These are phyloP conservation scores for Alitta virens DNA, from an alignment of 2,888 invertebrate genomes.

Conservation along the genomic window DNA sequence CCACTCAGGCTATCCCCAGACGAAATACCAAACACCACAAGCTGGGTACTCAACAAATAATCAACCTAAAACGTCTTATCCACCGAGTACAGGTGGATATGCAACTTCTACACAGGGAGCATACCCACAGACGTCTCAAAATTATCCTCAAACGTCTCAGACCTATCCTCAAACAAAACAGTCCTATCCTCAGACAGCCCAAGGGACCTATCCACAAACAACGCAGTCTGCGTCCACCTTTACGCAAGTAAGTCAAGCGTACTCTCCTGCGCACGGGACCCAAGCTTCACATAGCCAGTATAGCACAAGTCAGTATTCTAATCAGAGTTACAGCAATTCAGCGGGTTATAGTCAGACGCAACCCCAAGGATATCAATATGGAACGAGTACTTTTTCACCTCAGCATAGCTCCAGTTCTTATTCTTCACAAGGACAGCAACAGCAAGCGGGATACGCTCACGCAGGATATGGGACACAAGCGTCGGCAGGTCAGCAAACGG, in stretches of 20 bases:
- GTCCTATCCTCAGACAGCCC: background rate
- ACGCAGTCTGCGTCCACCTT: background rate
- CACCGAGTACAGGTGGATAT: background rate
- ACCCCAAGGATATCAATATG: too few species aligned
- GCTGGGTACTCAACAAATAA: background rate
- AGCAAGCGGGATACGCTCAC: too few species aligned
- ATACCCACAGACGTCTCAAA: background rate
- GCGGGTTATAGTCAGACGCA: too few species aligned
- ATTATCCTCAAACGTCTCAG: background rate
- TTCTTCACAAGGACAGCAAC: too few species aligned
- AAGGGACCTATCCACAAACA: background rate
- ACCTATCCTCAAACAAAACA: background rate
- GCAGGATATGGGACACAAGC: too few species aligned
- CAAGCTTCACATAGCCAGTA: background rate
- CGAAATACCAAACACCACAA: background rate
- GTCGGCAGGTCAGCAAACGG: too few species aligned
- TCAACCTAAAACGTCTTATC: too few species aligned
- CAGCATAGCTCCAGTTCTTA: too few species aligned
- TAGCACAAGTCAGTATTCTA: background rate
- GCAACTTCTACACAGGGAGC: background rate
- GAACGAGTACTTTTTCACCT: too few species aligned
- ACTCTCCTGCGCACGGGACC: background rate
- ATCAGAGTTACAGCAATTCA: background rate
- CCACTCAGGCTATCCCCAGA: conserved; percentile 13
- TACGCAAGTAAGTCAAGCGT: too few species aligned